Evolutionary conservation across 1,140 invertebrate genomes (phyloP), one percentile per base, ranked within the genome.

Genomic region (Calliopsis andreniformis): DNA sequence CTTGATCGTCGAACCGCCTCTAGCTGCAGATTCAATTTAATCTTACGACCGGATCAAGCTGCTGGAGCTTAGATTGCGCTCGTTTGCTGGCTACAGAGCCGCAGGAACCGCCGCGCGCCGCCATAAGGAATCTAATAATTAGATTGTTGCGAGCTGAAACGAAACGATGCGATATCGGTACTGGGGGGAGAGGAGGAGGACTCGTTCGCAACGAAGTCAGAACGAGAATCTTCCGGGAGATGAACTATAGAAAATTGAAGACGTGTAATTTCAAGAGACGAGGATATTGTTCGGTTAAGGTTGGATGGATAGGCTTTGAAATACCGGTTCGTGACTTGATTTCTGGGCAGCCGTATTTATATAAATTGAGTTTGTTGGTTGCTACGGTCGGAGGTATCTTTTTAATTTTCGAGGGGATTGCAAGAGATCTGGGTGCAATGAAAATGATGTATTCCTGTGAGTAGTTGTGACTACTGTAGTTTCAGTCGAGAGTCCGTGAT

Each of bases 11-110:
- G 71, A 79, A 82, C 82, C 82, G 71, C 78, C 82, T 75, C 78
- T n/a, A n/a, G 30, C 75, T 68, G 68, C 70, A 82, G 71, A 88
- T 89, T 87, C 80, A 89, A 89, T 89, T 87, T 90, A 86, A 88
- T 86, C 83, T 80, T 75, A 59, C 51, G 75, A 76, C 58, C 69
- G 64, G 66, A 76, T 73, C 61, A 62, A 56, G 71, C 47, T 30
- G 51, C 55, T 64, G 25, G 35, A 66, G 67, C 77, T 76, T 79
- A 64, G 64, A 68, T 76, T 59, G 43, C 63, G 51, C 51, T 20
- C 28, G 32, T 61, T 49, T 16, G 20, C 16, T 10, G 25, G 23
- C 14, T 18, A 32, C 35, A 0, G n/a, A 62, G 28, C 59, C 35
- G 20, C 61, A 43, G 30, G 28, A 66, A 56, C 20, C 61, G 20